Evolutionary conservation across 2,797 vertebrate genomes (phyloP).

Genomic region (Phylloscopus collybita): DNA sequence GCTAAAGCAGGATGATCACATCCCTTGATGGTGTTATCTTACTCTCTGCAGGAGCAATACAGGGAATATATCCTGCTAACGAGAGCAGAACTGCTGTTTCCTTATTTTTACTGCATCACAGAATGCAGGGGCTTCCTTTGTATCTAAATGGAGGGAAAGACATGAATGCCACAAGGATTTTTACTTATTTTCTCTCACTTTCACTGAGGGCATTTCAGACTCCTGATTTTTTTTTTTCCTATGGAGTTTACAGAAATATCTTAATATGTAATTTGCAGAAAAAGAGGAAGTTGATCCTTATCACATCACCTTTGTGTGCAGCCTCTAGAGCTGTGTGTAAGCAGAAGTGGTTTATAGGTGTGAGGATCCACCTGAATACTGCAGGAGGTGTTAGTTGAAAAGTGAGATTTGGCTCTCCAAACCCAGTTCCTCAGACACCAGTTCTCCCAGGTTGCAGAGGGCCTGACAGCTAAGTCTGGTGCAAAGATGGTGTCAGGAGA

Average conservation of each 20-base stretch:
- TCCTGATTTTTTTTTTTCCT: not conserved
- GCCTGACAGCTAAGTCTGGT: too few species aligned
- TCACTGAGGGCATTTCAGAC: not conserved
- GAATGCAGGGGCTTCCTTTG: not conserved
- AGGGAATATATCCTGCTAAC: not conserved
- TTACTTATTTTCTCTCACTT: not conserved
- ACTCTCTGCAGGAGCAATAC: not conserved
- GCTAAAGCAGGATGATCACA: not conserved
- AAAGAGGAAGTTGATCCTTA: too few species aligned
- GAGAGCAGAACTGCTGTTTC: not conserved
- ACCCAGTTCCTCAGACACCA: too few species aligned
- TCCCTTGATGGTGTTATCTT: not conserved
- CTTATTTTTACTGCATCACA: not conserved
- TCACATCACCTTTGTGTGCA: too few species aligned
- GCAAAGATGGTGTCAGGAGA: too few species aligned
- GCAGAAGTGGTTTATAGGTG: too few species aligned
- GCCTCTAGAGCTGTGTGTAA: too few species aligned
- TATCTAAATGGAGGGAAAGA: not conserved
- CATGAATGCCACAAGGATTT: not conserved
- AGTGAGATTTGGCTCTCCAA: too few species aligned
- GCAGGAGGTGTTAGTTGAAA: too few species aligned
- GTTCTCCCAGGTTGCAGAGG: too few species aligned
- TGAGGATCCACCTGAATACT: too few species aligned
- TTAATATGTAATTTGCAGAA: too few species aligned
- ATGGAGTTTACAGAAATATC: not conserved